Conservation (phyloP, 2,888 invertebrate species). For the Diarsia rubi region DNA sequence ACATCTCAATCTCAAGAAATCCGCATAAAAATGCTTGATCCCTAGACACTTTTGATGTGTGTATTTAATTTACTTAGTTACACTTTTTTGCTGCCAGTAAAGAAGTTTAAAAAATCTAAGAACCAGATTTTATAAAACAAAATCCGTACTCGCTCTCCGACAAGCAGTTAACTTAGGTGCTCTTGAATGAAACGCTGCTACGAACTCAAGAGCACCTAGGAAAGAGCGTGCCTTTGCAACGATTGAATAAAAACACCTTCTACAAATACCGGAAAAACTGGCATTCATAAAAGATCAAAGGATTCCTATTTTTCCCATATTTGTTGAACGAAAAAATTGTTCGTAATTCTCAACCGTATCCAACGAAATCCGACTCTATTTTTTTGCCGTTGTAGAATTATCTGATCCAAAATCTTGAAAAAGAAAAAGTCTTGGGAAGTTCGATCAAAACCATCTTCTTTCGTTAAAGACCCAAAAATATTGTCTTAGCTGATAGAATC, state of each 20-base stretch:
- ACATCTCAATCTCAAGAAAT: too few species aligned
- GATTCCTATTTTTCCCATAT: neutral
- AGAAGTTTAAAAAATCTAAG: neutral
- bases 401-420: conserved; percentile 18
- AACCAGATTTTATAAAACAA: neutral
- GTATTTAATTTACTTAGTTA: too few species aligned
- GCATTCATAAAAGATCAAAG: neutral
- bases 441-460: conserved; percentile 25
- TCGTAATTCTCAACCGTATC: neutral
- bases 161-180: conserved; percentile 19
- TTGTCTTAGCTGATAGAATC: conserved; percentile 56
- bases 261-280: conserved; percentile 5
- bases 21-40: too few species aligned
- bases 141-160: conserved; percentile 1
- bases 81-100: neutral
- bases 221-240: conserved; percentile 6
- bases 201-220: conserved; percentile 27
- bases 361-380: neutral
- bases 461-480: conserved; percentile 44
- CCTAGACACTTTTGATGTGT: too few species aligned
- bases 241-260: conserved; percentile 12
- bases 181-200: conserved; percentile 26
- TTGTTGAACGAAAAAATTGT: neutral
- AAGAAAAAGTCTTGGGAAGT: conserved; percentile 20
- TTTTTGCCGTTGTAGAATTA: neutral